These are phyloP conservation scores for Eulithis testata DNA, from an alignment of 2,888 invertebrate genomes.

Conservation along the genomic window DNA sequence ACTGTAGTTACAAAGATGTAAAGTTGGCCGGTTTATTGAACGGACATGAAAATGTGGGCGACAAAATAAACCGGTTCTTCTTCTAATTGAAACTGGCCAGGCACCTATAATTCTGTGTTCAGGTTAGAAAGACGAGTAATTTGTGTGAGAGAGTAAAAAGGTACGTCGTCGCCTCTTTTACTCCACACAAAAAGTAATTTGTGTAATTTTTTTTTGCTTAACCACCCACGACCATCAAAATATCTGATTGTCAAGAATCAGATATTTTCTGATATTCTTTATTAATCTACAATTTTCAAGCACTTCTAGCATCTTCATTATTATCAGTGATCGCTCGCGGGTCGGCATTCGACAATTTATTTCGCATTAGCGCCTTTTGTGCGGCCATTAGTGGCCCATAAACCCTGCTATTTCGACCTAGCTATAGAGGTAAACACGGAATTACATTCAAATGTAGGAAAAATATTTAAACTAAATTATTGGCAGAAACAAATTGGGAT, in stretches of 20 bases:
- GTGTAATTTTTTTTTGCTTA: background rate
- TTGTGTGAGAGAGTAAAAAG: too few species aligned
- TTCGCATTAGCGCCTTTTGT: conserved; percentile 77
- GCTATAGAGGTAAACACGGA: conserved; percentile 43
- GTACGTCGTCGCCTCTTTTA: too few species aligned
- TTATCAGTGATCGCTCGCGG: conserved; percentile 36
- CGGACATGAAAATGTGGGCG: background rate
- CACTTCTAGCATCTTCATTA: conserved; percentile 31
- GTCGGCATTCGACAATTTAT: conserved; percentile 73
- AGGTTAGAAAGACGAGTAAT: too few species aligned
- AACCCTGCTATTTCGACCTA: conserved; percentile 52
- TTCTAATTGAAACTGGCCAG: too few species aligned
- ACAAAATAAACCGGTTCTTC: too few species aligned
- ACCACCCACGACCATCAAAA: too few species aligned
- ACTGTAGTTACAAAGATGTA: conserved; percentile 46
- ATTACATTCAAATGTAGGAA: conserved; percentile 39
- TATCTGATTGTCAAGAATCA: too few species aligned
- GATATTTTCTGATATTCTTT: too few species aligned
- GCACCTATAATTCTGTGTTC: too few species aligned
- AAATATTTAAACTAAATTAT: conserved; percentile 15
- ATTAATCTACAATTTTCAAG: background rate
- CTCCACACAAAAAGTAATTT: too few species aligned
- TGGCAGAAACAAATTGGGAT: background rate
- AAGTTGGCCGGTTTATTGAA: background rate
- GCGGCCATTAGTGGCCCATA: conserved; percentile 63